Conservation (phyloP, 2,113 vertebrate genomes). For the Pseudopipra pipra region DNA sequence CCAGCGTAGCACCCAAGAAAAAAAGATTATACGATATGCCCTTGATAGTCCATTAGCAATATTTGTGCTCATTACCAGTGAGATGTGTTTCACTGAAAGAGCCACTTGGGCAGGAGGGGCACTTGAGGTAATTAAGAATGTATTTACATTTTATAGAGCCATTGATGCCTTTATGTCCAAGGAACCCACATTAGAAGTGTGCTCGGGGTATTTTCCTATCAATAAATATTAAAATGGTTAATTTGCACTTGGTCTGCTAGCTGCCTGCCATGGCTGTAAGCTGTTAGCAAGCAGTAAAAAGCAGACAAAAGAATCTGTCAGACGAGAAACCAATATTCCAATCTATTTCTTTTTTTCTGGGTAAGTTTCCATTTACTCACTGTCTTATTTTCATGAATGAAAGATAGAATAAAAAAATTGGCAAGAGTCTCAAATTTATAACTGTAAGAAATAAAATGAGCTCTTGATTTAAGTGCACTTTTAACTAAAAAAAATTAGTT, state of each 20-base stretch:
- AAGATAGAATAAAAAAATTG: not conserved
- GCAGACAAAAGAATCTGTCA: conserved; percentile 44
- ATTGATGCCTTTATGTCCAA: conserved; percentile 58
- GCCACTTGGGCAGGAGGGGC: conserved; percentile 66
- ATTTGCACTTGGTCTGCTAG: conserved; percentile 49
- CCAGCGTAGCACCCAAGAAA: not conserved
- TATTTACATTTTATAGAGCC: conserved; percentile 75
- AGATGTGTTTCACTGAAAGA: conserved; percentile 65
- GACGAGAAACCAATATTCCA: not conserved
- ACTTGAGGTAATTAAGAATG: conserved; percentile 78
- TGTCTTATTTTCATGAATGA: not conserved
- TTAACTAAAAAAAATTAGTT: not conserved
- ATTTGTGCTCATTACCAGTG: conserved; percentile 69
- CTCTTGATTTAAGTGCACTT: not conserved
- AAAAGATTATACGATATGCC: conserved; percentile 32
- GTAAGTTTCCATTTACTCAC: not conserved
- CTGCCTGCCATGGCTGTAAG: conserved; percentile 16
- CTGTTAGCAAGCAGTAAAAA: not conserved
- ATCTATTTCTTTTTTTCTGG: not conserved
- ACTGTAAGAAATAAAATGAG: not conserved
- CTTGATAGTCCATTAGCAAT: conserved; percentile 64
- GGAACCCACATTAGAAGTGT: conserved; percentile 48
- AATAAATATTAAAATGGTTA: conserved; percentile 76
- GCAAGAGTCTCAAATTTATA: not conserved
- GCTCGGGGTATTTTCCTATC: conserved; percentile 47